Conservation (phyloP, 2,797 vertebrate species). For the Caiman crocodilus region DNA sequence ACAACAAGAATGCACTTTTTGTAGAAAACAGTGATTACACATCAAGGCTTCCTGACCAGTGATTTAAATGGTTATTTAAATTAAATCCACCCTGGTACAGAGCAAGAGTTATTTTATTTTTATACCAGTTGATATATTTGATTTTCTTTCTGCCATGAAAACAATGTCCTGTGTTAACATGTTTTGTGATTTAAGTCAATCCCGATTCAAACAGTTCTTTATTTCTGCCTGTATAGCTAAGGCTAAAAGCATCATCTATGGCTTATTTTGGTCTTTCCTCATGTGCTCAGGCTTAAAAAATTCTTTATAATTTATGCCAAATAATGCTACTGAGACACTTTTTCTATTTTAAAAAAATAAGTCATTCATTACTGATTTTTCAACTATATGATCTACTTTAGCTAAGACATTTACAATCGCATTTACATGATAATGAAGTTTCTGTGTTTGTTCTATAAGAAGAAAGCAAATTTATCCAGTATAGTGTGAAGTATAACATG, state of each 20-base stretch:
- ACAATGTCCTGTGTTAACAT: background rate
- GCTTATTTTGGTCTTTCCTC: background rate
- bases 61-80: no score
- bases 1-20: no score
- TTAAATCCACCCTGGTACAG: background rate
- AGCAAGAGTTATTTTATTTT: background rate
- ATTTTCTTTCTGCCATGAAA: background rate
- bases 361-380: no score
- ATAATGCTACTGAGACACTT: background rate
- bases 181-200: background rate
- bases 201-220: rapidly evolving
- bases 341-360: no score
- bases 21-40: no score
- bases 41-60: no score
- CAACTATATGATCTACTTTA: no score
- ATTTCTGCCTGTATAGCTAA: background rate
- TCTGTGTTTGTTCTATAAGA: no score
- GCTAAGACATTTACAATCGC: no score
- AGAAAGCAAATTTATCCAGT: no score
- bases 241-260: rapidly evolving
- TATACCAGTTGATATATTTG: background rate
- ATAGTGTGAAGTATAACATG: no score
- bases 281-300: background rate
- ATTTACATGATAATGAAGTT: no score
- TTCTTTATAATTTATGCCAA: background rate